Evolutionary conservation across 2,888 invertebrate genomes (phyloP), one percentile per base, ranked within the genome.

Genomic region (Callosobruchus maculatus): DNA sequence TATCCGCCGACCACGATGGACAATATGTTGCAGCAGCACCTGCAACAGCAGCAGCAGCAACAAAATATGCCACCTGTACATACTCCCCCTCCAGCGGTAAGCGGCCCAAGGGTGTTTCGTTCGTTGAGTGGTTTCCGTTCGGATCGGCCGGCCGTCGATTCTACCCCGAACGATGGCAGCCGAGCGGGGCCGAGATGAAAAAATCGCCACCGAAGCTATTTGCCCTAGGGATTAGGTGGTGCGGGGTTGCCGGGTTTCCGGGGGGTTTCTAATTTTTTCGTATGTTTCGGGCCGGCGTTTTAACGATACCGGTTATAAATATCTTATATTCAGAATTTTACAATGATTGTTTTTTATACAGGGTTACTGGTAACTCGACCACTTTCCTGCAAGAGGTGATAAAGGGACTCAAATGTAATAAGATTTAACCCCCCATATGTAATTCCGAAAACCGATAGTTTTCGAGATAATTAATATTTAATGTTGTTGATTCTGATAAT

Each of bases 1-100:
- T 94, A 94, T 89, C 91, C 93, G 82, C 88, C 89, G 79, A 87
- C 89, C 77, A 88, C 89, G 81, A 85, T 87, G 84, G 91, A 91
- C 83, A 91, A 91, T 87, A 86, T 87, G 85, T 78, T 82, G 77
- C 83, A 82, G 72, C 83, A 82, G 77, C 82, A 78, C 74, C 84
- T 85, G 81, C 84, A 83, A 74, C 78, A 78, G 67, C 75, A 76
- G 31, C 77, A 78, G 72, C 80, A 80, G 75, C 81, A 81, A 76
- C 85, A 85, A 80, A 85, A 83, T 80, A 84, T 85, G 85, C 82
- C 85, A 84, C 83, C 84, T 85, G 85, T 84, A 84, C 86, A 86
- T 81, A 85, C 85, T 80, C 85, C 87, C 83, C 86, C 86, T 80
- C 85, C 86, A 81, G 77, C 86, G 86, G 86, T 87, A 87, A 82